Conservation (phyloP, 1,140 invertebrate species). For the Fopius arisanus region DNA sequence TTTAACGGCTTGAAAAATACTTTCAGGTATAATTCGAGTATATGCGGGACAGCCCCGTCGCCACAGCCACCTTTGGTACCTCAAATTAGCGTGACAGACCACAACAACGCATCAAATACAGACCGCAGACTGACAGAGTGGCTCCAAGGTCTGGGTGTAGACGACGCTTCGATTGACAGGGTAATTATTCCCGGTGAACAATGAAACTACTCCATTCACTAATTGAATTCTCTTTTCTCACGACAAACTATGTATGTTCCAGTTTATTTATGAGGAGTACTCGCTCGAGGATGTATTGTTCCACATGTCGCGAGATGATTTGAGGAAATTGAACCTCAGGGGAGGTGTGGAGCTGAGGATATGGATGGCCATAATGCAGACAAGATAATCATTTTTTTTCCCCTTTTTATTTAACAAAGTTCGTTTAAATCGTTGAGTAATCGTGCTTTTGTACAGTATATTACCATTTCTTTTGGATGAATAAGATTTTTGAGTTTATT, state of each 20-base stretch:
- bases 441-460: background rate
- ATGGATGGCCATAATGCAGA: slow-evolving; percentile 68
- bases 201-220: slow-evolving; percentile 3
- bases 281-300: slow-evolving; percentile 80
- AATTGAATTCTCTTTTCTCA: slow-evolving; percentile 43
- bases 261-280: slow-evolving; percentile 80
- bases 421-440: background rate
- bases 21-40: slow-evolving; percentile 43
- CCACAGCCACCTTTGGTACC: slow-evolving; percentile 39
- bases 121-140: slow-evolving; percentile 68
- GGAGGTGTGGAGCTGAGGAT: slow-evolving; percentile 70
- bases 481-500: background rate
- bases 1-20: background rate
- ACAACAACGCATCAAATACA: slow-evolving; percentile 33
- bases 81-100: slow-evolving; percentile 53
- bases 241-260: slow-evolving; percentile 48
- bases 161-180: slow-evolving; percentile 68
- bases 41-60: slow-evolving; percentile 34
- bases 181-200: slow-evolving; percentile 44
- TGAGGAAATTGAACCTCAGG: slow-evolving; percentile 75
- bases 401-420: background rate
- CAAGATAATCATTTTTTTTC: slow-evolving; percentile 35
- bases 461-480: background rate
- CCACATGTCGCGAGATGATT: slow-evolving; percentile 78
- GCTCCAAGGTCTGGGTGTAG: slow-evolving; percentile 68